Conservation (phyloP, 2,888 invertebrate genomes). For the Isotomurus palustris region DNA sequence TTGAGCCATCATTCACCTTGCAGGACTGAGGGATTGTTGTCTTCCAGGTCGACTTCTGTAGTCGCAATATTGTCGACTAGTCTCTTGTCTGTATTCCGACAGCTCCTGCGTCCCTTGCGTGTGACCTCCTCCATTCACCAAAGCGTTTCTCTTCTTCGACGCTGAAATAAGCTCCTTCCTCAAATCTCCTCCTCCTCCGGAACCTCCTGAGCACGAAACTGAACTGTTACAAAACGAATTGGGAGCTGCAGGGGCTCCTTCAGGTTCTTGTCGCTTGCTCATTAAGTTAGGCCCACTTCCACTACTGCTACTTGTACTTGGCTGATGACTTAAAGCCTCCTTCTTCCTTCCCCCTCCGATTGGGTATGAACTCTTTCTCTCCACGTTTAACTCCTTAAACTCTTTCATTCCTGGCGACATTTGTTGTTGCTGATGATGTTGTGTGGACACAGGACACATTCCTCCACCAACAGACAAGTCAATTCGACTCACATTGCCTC, state of each 20-base stretch:
- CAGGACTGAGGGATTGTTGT: conserved; percentile 29
- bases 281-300: conserved; percentile 16
- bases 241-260: conserved; percentile 47
- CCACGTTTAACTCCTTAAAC: no score
- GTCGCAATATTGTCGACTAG: conserved; percentile 45
- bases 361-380: neutral
- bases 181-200: conserved; percentile 26
- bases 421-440: no score
- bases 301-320: conserved; percentile 7
- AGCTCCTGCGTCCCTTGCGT: conserved; percentile 40
- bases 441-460: no score
- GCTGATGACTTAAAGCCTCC: conserved; percentile 1
- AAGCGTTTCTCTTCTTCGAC: conserved; percentile 39
- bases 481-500: no score
- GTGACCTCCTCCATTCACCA: conserved; percentile 6
- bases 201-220: neutral
- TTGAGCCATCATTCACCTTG: no score
- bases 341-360: conserved; percentile 7
- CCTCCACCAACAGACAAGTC: no score
- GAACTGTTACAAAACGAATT: conserved; percentile 6
- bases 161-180: conserved; percentile 45
- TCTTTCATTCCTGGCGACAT: no score
- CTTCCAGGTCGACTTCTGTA: conserved; percentile 31
- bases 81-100: conserved; percentile 44
- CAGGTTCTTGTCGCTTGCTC: conserved; percentile 46